Evolutionary conservation across 2,888 invertebrate genomes (phyloP).

Genomic region (Diogma glabrata): DNA sequence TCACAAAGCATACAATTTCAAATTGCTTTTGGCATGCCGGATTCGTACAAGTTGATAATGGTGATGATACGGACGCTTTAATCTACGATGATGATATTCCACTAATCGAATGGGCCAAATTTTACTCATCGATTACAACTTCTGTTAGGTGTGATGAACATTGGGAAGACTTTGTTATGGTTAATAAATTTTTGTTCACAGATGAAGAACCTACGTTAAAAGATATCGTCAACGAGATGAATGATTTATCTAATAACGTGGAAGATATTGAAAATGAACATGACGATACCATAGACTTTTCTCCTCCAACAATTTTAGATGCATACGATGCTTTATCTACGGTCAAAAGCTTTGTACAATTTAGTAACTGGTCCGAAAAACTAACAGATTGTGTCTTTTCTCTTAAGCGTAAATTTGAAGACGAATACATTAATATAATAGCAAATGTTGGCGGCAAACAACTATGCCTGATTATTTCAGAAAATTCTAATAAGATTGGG

Average conservation of each 20-base stretch:
- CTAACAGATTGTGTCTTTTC: not conserved
- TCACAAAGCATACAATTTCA: too few relatives aligned
- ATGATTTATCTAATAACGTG: not conserved
- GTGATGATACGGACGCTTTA: not conserved
- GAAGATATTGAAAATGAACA: not conserved
- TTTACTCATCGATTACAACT: not conserved
- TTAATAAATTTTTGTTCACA: not conserved
- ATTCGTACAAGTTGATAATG: not conserved
- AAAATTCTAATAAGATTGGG: too few relatives aligned
- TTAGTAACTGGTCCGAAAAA: not conserved
- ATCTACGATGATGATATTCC: not conserved
- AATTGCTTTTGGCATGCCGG: too few relatives aligned
- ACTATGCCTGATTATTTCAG: too few relatives aligned
- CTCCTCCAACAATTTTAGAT: not conserved
- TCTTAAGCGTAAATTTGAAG: not conserved
- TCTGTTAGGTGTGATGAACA: not conserved
- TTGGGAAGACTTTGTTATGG: slow-evolving; percentile 1
- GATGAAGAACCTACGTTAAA: not conserved
- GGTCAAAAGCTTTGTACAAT: not conserved
- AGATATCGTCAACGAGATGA: not conserved
- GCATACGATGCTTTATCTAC: not conserved
- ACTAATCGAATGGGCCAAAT: not conserved
- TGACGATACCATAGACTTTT: not conserved
- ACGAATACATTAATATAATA: too few relatives aligned
- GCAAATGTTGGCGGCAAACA: too few relatives aligned